Base-by-base conservation (phyloP, 2,797 vertebrate species). In the Siniperca undulata region DNA sequence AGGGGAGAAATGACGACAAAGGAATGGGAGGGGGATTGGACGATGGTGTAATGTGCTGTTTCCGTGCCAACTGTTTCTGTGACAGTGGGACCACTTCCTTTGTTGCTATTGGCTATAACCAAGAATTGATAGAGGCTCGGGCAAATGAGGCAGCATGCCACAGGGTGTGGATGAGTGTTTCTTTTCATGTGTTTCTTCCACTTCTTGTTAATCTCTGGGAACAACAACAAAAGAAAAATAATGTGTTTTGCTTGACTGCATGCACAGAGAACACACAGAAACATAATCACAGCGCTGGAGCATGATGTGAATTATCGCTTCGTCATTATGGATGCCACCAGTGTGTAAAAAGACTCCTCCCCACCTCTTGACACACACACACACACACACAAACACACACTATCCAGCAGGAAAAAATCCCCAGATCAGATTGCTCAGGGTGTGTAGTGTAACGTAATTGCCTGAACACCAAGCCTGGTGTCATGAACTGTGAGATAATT, bases 61-160 rank as follows among this genome's bases (percentile, higher is more conserved):
- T 96, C 95, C 92, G 94, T 96, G 96, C 95, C 96, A 96, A 96
- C 95, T 95, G 94, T 95, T 94, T 93, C 94, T 94, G 94, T 95
- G 93, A 95, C 94, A 95, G 95, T 93, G 91, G 89, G 93, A 89
- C 92, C 90, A 91, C 93, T 95, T 95, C 94, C 93, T 95, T 92
- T 90, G 90, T 92, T 89, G 93, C 91, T 87, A 95, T 95, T 95
- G 94, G 95, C 89, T 93, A 83, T 85, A 55, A 89, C 48, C 71
- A 82, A 70, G 73, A 94, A 95, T 52, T 85, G 95, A 95, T 92
- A 81, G 91, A 79, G 81, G 84, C 82, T 82, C 42, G 3, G 82
- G 88, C 92, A 89, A 95, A 96, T 94, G 81, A 92, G 91, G 89
- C 77, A 83, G 74, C 84, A 42, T 78, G 88, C 67, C 78, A 85